A percentile compares a stretch with the other conserved stretches of the same genome.
These are phyloP conservation scores for Psophia crepitans DNA, from an alignment of 2,113 vertebrate species.

Conservation along the genomic window DNA sequence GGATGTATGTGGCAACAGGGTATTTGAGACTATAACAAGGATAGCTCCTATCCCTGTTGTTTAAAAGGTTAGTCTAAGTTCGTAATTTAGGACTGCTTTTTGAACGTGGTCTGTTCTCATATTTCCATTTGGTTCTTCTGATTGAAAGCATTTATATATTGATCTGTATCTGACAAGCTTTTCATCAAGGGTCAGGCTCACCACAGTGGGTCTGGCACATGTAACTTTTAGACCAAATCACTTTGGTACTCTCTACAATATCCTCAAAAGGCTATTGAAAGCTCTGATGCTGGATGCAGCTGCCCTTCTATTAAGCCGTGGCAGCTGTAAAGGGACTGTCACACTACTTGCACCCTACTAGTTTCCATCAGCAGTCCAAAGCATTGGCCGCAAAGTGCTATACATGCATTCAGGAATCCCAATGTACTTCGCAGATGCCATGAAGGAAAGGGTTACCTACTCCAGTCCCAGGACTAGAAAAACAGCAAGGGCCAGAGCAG, in stretches of 20 bases:
- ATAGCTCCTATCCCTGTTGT: background rate
- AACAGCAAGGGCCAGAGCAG: background rate
- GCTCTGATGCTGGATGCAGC: background rate
- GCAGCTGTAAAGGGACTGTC: background rate
- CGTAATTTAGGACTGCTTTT: background rate
- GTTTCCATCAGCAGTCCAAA: background rate
- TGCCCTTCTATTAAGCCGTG: background rate
- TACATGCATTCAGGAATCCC: background rate
- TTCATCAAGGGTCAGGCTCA: background rate
- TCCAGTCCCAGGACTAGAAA: background rate
- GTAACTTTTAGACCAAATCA: background rate
- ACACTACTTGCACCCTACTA: background rate
- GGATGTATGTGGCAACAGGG: background rate
- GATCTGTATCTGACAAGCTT: background rate
- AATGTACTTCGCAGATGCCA: background rate
- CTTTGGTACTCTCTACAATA: background rate
- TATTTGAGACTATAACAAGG: background rate
- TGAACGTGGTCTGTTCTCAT: background rate
- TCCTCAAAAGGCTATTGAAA: background rate
- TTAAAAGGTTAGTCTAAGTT: background rate
- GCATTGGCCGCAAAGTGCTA: fast-evolving
- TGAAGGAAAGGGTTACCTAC: background rate
- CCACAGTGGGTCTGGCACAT: background rate
- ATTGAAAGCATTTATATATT: background rate
- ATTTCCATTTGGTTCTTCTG: background rate